Evolutionary conservation across 2,888 invertebrate species (phyloP).

Genomic region (Antheraea assamensis): DNA sequence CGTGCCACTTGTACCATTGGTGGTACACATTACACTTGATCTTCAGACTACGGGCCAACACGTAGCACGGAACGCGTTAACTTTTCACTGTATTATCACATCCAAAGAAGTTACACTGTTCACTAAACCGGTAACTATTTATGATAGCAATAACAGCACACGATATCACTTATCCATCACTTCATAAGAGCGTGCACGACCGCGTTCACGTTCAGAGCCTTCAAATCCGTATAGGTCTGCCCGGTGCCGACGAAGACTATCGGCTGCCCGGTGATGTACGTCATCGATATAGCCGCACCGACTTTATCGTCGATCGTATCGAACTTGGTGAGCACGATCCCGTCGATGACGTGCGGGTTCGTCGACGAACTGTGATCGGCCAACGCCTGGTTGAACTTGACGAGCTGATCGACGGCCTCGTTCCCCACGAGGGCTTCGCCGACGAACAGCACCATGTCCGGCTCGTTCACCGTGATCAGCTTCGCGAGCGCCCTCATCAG

Average conservation of each 20-base stretch:
- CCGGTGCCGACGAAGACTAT: constrained; percentile 99
- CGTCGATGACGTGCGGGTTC: constrained; percentile 97
- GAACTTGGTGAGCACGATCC: constrained; percentile 99
- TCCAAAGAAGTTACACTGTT: background rate
- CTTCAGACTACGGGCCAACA: no score
- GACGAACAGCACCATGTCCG: constrained; percentile 99
- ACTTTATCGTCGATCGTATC: constrained; percentile 99
- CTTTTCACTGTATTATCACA: no score
- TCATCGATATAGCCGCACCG: constrained; percentile 99
- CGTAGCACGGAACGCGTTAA: no score
- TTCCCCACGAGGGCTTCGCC: constrained; percentile 99
- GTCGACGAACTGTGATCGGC: constrained; percentile 92
- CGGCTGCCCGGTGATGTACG: constrained; percentile 99
- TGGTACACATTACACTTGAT: no score
- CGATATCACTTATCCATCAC: constrained; percentile 67
- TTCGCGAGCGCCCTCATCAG: constrained; percentile 99
- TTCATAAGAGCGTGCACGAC: constrained; percentile 98
- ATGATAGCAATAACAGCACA: constrained; percentile 30
- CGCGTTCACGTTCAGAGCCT: constrained; percentile 97
- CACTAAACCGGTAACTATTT: no score
- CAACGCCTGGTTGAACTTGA: constrained; percentile 98
- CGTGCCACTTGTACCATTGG: no score
- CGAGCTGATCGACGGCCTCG: constrained; percentile 99
- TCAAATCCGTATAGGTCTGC: constrained; percentile 98
- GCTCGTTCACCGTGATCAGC: constrained; percentile 97